Conservation (phyloP, 2,113 vertebrate genomes). For the Pheucticus melanocephalus region DNA sequence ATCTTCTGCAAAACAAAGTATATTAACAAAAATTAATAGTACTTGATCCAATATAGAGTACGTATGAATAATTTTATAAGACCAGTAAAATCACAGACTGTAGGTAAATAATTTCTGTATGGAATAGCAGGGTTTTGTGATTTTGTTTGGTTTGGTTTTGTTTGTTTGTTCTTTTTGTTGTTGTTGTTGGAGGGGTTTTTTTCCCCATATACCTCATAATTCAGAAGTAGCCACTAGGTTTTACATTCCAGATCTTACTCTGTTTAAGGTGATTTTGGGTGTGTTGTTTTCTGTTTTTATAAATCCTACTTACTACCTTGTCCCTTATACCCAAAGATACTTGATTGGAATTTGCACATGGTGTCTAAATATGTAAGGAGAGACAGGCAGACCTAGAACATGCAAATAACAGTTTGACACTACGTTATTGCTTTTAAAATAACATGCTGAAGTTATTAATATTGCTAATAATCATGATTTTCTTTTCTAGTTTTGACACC, state of each 20-base stretch:
- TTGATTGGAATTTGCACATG: not conserved
- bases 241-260: not conserved
- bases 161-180: not conserved
- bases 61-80: not conserved
- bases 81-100: not conserved
- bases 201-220: rapidly evolving
- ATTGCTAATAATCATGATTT: not conserved
- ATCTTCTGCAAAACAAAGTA: not conserved
- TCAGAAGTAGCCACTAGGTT: not conserved
- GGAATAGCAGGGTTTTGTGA: not conserved
- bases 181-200: not conserved
- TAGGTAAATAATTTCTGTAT: not conserved
- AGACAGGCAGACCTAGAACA: not conserved
- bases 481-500: not conserved
- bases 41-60: not conserved
- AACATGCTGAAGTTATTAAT: not conserved
- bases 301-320: not conserved
- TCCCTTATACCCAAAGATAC: not conserved
- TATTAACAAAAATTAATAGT: not conserved
- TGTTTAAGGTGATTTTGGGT: not conserved
- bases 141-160: not conserved
- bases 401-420: not conserved
- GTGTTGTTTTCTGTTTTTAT: not conserved
- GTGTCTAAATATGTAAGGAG: not conserved
- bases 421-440: not conserved